Base-by-base conservation (phyloP, 2,888 invertebrate species). In the Caenorhabditis sp. region DNA sequence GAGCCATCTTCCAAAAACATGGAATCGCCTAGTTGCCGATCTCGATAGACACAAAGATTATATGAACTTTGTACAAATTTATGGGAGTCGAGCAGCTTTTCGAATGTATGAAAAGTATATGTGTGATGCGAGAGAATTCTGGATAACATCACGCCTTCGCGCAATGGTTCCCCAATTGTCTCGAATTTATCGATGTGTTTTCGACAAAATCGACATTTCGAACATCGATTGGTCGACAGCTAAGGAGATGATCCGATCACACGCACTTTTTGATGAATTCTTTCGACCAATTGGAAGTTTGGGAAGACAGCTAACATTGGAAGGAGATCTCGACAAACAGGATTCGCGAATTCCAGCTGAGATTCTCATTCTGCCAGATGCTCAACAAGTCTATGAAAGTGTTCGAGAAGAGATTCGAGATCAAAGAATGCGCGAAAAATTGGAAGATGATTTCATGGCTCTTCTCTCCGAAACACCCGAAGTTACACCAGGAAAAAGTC, bases 41-140 rank as follows among this genome's bases (percentile, higher is more conserved):
- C 27, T 95, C 88, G 95, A 95, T 62, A 92, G 93, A 77, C 94
- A 94, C 82, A 92, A 92, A 27, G 93, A 94, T 24, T 82, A 71
- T 54, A 59, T 62, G 17, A 75, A 72, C 26, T 85, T 82, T 36
- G 70, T 84, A 5, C 66, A 72, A 1, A 62, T 76, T n/a, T 85
- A 77, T 49, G 85, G 85, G 49, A 64, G 65, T 26, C 60, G 62
- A 6, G 75, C 76, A 12, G 84, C 85, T 19, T 58, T 43, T 43
- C 12, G 43, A 14, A 43, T 43, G 43, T 43, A 43, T 43, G 43
- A 43, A 14, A 43, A 43, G 17, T 43, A 43, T 43, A 43, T 43
- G 43, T 43, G 43, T 17, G 43, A 43, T 43, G 43, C 43, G 12
- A 5, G 43, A 5, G 43, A 43, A 14, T 43, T 43, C 14, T 43